phyloP scores from a whole-genome alignment of 2,888 invertebrate genomes.

The Penaeus monodon region DNA sequence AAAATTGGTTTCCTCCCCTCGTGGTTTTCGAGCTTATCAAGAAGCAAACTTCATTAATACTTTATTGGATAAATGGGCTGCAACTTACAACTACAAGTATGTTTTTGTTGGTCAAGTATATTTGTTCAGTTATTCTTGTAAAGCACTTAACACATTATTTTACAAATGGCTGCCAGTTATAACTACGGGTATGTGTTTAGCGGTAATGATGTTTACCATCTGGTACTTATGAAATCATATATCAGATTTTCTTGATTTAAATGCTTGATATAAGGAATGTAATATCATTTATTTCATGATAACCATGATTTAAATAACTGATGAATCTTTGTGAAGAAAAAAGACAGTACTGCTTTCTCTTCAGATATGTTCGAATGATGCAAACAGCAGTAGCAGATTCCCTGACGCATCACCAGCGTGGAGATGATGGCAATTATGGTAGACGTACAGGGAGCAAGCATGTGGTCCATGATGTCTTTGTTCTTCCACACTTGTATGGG shows the following conservation, averaged over 20 bases:
- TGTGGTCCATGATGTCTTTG: constrained; percentile 69
- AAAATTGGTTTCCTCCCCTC: constrained; percentile 80
- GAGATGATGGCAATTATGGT: constrained; percentile 82
- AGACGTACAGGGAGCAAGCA: constrained; percentile 75
- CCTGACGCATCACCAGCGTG: constrained; percentile 85
- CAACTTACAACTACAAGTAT: constrained; percentile 80
- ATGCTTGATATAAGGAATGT: too few species aligned
- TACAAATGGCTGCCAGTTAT: too few species aligned
- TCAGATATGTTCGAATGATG: constrained; percentile 86
- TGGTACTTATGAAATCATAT: too few species aligned
- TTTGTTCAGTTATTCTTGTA: neutral
- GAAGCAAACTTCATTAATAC: constrained; percentile 78
- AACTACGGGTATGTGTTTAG: too few species aligned
- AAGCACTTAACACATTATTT: too few species aligned
- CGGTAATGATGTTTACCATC: too few species aligned
- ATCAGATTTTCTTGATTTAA: too few species aligned
- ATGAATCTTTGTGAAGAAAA: too few species aligned
- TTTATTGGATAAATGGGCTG: constrained; percentile 85
- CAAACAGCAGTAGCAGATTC: constrained; percentile 91
- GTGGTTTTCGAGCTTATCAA: constrained; percentile 77
- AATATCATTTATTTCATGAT: too few species aligned
- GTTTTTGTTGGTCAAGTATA: constrained; percentile 64
- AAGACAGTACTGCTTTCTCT: neutral
- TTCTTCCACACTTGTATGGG: constrained; percentile 86
- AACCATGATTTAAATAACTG: too few species aligned